These are phyloP conservation scores for Cataglyphis altisquamis DNA, from an alignment of 2,888 invertebrate species.

Conservation along the genomic window DNA sequence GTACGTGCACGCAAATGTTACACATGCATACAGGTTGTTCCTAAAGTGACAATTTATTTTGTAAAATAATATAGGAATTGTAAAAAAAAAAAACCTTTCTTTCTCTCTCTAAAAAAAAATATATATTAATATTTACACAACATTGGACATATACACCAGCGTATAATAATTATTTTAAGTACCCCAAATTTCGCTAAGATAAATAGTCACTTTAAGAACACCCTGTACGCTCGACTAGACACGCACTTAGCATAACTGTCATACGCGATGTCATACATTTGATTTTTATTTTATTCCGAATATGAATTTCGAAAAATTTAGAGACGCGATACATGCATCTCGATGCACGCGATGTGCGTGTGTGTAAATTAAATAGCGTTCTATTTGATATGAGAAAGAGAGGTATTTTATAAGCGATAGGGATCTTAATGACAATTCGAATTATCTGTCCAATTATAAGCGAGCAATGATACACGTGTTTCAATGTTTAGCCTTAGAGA, in stretches of 20 bases:
- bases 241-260: not conserved
- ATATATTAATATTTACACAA: too few relatives aligned
- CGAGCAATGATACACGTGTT: not conserved
- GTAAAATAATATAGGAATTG: too few relatives aligned
- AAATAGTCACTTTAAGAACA: too few relatives aligned
- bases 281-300: not conserved
- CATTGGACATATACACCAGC: too few relatives aligned
- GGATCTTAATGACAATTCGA: not conserved
- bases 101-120: too few relatives aligned
- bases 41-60: too few relatives aligned
- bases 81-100: too few relatives aligned
- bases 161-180: too few relatives aligned
- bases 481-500: slow-evolving; percentile 4
- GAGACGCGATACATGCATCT: not conserved
- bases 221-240: not conserved
- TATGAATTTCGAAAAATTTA: not conserved
- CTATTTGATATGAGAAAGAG: not conserved
- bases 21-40: not conserved
- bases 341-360: not conserved
- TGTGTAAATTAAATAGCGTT: not conserved
- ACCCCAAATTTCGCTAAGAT: too few relatives aligned
- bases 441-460: not conserved
- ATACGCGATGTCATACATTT: not conserved
- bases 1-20: not conserved
- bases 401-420: not conserved